Conservation (phyloP, 1,140 invertebrate species). For the Drosophila teissieri region DNA sequence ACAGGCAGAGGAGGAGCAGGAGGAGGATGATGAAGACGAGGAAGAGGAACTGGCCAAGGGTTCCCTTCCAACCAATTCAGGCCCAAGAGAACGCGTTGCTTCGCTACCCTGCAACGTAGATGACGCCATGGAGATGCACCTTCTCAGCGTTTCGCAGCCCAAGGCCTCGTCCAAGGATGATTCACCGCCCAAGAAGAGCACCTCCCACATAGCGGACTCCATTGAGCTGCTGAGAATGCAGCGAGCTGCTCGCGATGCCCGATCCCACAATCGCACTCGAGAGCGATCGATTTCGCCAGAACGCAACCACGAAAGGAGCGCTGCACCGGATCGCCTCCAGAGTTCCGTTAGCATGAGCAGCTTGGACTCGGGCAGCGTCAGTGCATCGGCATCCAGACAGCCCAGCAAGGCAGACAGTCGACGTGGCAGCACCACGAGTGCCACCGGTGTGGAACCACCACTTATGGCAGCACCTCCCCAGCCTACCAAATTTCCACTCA, state of each 20-base stretch:
- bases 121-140: conserved; percentile 56
- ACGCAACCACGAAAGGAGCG: conserved; percentile 55
- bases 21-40: conserved; percentile 9
- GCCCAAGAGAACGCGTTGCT: conserved; percentile 42
- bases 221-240: conserved; percentile 73
- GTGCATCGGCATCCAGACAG: conserved; percentile 46
- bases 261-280: conserved; percentile 58
- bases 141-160: conserved; percentile 30
- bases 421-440: conserved; percentile 71
- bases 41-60: conserved; percentile 13
- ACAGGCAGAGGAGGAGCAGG: conserved; percentile 11
- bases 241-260: conserved; percentile 58
- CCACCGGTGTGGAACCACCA: conserved; percentile 35
- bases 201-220: conserved; percentile 61
- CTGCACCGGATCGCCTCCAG: conserved; percentile 73
- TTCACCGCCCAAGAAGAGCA: conserved; percentile 49
- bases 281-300: conserved; percentile 60
- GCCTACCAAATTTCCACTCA: conserved; percentile 58
- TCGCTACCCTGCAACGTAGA: conserved; percentile 55
- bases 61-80: conserved; percentile 8
- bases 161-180: conserved; percentile 32
- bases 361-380: conserved; percentile 60
- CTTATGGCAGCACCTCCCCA: conserved; percentile 4
- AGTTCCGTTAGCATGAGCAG: conserved; percentile 75
- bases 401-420: conserved; percentile 65